A percentile compares a stretch with the other conserved stretches of the same genome.
phyloP scores from a whole-genome alignment of 2,113 vertebrate genomes.

The Oceanites oceanicus region DNA sequence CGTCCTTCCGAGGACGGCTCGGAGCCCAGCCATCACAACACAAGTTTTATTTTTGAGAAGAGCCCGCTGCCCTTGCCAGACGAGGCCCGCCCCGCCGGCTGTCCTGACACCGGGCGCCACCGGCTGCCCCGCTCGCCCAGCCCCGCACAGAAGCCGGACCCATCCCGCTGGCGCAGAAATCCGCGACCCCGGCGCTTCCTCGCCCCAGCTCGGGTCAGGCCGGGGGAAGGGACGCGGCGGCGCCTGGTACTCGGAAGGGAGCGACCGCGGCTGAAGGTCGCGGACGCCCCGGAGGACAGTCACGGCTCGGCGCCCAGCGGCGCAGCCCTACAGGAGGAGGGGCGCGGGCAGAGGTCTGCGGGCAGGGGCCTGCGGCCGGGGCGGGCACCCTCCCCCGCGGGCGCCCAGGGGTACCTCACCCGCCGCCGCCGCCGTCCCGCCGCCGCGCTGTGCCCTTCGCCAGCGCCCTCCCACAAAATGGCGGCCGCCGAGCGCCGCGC shows the following conservation, averaged over 20 bases:
- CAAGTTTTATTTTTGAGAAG: fast-evolving
- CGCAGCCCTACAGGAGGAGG: fast-evolving
- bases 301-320: fast-evolving
- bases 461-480: slow-evolving; percentile 26
- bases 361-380: fast-evolving
- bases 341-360: too few species aligned
- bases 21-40: fast-evolving
- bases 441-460: not conserved
- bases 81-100: too few species aligned
- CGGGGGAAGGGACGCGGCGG: too few species aligned
- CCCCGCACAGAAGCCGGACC: not conserved
- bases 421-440: fast-evolving
- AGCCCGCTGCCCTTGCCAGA: not conserved
- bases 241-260: fast-evolving
- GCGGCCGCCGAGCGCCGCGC: not conserved
- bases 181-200: not conserved
- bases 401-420: fast-evolving
- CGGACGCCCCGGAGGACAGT: too few species aligned
- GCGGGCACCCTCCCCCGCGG: fast-evolving
- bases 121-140: not conserved
- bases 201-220: not conserved
- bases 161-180: not conserved
- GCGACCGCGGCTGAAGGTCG: not conserved
- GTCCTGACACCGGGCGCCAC: not conserved
- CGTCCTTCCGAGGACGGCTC: not conserved